Conservation (phyloP, 2,797 vertebrate genomes). For the Enteromius trimaculatus region DNA sequence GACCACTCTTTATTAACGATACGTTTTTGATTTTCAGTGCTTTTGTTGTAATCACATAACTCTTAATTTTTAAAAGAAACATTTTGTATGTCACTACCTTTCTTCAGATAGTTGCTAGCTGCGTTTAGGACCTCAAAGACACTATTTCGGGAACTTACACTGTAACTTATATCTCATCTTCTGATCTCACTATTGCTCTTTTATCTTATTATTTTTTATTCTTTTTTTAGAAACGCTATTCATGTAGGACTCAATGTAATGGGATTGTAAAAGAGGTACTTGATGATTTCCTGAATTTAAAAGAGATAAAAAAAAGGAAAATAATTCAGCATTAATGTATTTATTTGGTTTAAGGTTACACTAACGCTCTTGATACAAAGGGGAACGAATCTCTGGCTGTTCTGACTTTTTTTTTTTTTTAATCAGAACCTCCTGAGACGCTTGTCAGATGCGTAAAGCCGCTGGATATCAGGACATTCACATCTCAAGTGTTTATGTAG, state of each 20-base stretch:
- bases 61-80: slow-evolving; percentile 37
- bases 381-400: slow-evolving; percentile 42
- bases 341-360: slow-evolving; percentile 40
- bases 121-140: slow-evolving; percentile 18
- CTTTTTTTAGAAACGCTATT: slow-evolving; percentile 24
- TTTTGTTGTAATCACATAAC: slow-evolving; percentile 42
- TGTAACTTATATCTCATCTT: slow-evolving; percentile 27
- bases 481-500: slow-evolving; percentile 56
- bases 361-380: slow-evolving; percentile 19
- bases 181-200: slow-evolving; percentile 9
- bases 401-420: slow-evolving; percentile 7
- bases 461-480: slow-evolving; percentile 38
- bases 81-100: slow-evolving; percentile 37
- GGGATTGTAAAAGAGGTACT: slow-evolving; percentile 42
- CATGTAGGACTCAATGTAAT: slow-evolving; percentile 18
- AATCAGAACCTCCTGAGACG: slow-evolving; percentile 3
- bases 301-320: slow-evolving; percentile 21
- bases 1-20: slow-evolving; percentile 58
- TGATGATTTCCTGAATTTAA: slow-evolving; percentile 27
- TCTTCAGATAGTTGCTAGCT: slow-evolving; percentile 21
- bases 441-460: slow-evolving; percentile 19
- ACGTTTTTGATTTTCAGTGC: slow-evolving; percentile 41
- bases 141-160: slow-evolving; percentile 40
- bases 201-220: slow-evolving; percentile 24
- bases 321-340: slow-evolving; percentile 9